These are phyloP conservation scores for Anthrax anthrax DNA, from an alignment of 2,888 invertebrate genomes.

Conservation along the genomic window DNA sequence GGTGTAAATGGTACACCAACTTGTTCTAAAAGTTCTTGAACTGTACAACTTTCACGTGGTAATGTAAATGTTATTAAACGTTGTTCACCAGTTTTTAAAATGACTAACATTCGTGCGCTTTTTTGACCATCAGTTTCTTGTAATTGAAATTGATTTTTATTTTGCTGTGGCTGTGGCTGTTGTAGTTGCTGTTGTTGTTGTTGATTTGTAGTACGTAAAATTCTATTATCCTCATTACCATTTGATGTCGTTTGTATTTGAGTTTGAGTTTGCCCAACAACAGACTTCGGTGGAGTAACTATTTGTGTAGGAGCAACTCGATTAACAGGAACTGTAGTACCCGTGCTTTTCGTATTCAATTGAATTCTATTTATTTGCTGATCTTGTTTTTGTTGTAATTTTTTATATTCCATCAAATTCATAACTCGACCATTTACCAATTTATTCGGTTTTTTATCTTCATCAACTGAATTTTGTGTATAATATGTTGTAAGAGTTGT, in stretches of 20 bases:
- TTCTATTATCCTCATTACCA: neutral
- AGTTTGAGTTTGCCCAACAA: neutral
- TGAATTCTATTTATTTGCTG: slow-evolving; percentile 23
- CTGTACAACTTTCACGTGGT: slow-evolving; percentile 68
- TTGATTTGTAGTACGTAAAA: neutral
- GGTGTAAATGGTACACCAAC: slow-evolving; percentile 53
- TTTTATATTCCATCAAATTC: slow-evolving; percentile 8
- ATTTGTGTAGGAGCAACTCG: slow-evolving; percentile 6
- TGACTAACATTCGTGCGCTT: slow-evolving; percentile 66
- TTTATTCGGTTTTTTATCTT: slow-evolving; percentile 1
- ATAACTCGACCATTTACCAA: slow-evolving; percentile 7
- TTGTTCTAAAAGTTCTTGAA: slow-evolving; percentile 68
- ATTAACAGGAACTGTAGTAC: slow-evolving; percentile 5
- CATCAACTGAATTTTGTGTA: slow-evolving; percentile 3
- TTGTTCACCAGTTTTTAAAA: slow-evolving; percentile 63
- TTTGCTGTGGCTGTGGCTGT: slow-evolving; percentile 27
- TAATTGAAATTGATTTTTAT: slow-evolving; percentile 22
- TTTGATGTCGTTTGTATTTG: neutral
- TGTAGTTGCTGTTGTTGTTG: slow-evolving; percentile 18
- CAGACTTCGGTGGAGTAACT: neutral
- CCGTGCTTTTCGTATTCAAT: neutral
- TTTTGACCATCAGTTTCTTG: slow-evolving; percentile 22
- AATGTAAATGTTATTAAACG: slow-evolving; percentile 68
- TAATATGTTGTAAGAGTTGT: slow-evolving; percentile 9
- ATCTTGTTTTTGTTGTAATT: slow-evolving; percentile 23